Conservation (phyloP, 2,113 vertebrate genomes). For the Coryphaenoides rupestris region DNA sequence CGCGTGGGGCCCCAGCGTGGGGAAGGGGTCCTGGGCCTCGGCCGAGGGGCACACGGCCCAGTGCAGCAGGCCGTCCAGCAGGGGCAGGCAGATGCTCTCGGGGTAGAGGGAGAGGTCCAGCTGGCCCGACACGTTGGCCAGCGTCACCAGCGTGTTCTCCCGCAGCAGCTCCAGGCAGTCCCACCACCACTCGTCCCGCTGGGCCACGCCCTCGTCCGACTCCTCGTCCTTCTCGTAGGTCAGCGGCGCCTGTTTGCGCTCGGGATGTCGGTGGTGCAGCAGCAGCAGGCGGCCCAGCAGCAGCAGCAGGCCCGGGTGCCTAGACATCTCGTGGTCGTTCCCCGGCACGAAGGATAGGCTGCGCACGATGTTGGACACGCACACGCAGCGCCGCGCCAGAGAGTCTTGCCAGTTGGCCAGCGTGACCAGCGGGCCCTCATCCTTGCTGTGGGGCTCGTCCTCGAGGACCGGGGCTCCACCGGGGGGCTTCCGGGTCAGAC, state of each 20-base stretch:
- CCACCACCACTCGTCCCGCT: constrained; percentile 99
- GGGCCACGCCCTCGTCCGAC: constrained; percentile 88
- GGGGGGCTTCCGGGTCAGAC: constrained; percentile 67
- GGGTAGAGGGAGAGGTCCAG: constrained; percentile 95
- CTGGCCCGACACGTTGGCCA: constrained; percentile 98
- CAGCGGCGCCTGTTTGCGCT: constrained; percentile 93
- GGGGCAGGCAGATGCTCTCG: constrained; percentile 96
- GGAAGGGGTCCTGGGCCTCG: constrained; percentile 97
- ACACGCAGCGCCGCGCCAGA: constrained; percentile 91
- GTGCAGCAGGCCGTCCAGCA: constrained; percentile 96
- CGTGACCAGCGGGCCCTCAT: constrained; percentile 91
- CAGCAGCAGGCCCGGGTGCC: constrained; percentile 92
- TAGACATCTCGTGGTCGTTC: constrained; percentile 98
- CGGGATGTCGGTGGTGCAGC: constrained; percentile 94
- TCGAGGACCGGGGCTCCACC: constrained; percentile 86
- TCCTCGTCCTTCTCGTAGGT: constrained; percentile 98
- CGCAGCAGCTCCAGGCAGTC: constrained; percentile 97
- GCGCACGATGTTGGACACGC: constrained; percentile 95
- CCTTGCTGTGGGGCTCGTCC: constrained; percentile 98
- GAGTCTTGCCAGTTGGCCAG: constrained; percentile 96
- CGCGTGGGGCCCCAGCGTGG: constrained; percentile 88
- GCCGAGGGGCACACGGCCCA: constrained; percentile 98
- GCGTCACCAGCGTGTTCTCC: constrained; percentile 95
- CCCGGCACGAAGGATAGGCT: constrained; percentile 97
- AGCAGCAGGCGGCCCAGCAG: constrained; percentile 93